Conservation (phyloP, 2,888 invertebrate genomes). For the Odontocolon sp. region DNA sequence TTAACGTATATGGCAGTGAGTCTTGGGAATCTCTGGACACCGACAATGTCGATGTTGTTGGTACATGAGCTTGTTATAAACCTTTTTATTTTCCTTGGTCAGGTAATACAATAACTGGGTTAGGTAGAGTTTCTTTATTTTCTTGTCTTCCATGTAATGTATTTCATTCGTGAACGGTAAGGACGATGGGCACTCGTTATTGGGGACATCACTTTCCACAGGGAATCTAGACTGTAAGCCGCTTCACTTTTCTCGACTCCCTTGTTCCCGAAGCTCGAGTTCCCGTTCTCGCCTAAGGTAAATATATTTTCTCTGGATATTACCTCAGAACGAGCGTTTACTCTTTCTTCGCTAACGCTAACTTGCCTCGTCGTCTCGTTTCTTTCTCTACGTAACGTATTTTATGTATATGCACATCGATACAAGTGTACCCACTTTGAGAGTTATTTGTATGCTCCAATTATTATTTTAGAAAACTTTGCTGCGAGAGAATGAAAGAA, state of each 20-base stretch:
- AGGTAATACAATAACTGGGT: slow-evolving; percentile 12
- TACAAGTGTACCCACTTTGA: background rate
- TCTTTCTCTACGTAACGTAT: background rate
- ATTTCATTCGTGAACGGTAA: slow-evolving; percentile 28
- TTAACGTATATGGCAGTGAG: slow-evolving; percentile 15
- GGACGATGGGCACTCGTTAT: slow-evolving; percentile 7
- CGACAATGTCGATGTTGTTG: slow-evolving; percentile 3
- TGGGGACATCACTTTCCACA: background rate
- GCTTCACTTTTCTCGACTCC: slow-evolving; percentile 24
- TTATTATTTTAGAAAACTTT: background rate
- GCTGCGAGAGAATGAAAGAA: background rate
- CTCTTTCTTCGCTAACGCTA: slow-evolving; percentile 22
- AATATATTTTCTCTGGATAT: slow-evolving; percentile 57
- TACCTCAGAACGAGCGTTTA: slow-evolving; percentile 40
- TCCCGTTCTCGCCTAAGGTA: slow-evolving; percentile 16
- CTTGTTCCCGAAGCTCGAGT: slow-evolving; percentile 11
- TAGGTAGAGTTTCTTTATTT: slow-evolving; percentile 38
- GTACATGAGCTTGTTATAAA: slow-evolving; percentile 4
- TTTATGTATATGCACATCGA: background rate
- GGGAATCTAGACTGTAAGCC: slow-evolving; percentile 4
- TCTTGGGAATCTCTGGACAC: background rate
- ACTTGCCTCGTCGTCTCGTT: background rate
- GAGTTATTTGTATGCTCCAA: too few relatives aligned
- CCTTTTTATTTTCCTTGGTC: background rate
- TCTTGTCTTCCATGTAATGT: slow-evolving; percentile 30